Evolutionary conservation across 1,140 invertebrate species (phyloP).

Genomic region (Drosophila setifemur): DNA sequence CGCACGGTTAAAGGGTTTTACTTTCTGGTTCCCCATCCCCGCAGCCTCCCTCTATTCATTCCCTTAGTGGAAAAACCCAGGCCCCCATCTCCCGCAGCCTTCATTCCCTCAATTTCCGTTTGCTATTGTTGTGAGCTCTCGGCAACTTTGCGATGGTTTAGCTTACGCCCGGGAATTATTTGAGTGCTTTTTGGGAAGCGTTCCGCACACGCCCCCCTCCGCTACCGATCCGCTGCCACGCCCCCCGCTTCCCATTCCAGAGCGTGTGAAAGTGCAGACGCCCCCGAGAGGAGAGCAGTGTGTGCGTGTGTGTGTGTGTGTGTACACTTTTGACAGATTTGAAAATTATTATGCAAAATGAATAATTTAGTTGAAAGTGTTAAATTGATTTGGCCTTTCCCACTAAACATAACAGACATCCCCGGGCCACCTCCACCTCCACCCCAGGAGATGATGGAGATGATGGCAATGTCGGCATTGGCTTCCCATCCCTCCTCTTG

Average conservation of each 20-base stretch:
- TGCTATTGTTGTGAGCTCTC: constrained; percentile 66
- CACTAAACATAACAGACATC: constrained; percentile 54
- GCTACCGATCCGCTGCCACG: neutral
- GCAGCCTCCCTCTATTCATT: no score
- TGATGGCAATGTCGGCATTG: constrained; percentile 59
- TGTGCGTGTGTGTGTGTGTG: constrained; percentile 22
- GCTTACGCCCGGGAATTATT: constrained; percentile 78
- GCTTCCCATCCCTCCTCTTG: neutral
- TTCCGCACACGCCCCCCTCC: constrained; percentile 11
- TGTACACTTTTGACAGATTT: constrained; percentile 75
- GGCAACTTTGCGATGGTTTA: constrained; percentile 77
- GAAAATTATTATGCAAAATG: constrained; percentile 81
- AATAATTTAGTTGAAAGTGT: constrained; percentile 80
- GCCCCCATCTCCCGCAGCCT: neutral
- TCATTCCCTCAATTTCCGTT: constrained; percentile 19
- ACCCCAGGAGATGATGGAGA: constrained; percentile 37
- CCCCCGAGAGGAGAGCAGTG: constrained; percentile 33
- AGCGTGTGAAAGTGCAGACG: constrained; percentile 79
- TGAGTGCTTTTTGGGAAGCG: constrained; percentile 70
- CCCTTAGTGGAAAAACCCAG: neutral
- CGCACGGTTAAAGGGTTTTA: constrained; percentile 79
- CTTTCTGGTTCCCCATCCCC: no score
- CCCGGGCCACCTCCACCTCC: constrained; percentile 1
- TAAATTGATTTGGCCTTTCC: constrained; percentile 78
- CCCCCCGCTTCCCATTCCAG: constrained; percentile 9